Conservation (phyloP, 2,888 invertebrate genomes). For the Nezara viridula region DNA sequence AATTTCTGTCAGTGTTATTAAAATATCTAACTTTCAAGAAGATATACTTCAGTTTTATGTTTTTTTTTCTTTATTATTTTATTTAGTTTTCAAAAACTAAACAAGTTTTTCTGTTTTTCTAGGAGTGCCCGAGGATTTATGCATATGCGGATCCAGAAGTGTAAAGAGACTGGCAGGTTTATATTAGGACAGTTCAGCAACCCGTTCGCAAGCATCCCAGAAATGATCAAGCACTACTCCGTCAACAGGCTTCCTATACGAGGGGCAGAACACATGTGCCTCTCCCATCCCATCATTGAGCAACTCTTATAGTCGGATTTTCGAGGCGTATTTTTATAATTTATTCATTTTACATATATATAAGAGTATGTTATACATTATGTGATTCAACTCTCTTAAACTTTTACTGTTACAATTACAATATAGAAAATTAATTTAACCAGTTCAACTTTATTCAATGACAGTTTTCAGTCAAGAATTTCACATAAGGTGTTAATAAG, state of each 20-base stretch:
- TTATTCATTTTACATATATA: background rate
- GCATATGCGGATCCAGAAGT: constrained; percentile 94
- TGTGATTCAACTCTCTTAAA: background rate
- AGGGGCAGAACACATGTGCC: constrained; percentile 96
- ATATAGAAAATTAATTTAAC: background rate
- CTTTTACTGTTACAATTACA: constrained; percentile 14
- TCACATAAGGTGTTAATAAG: background rate
- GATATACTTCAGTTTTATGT: too few relatives aligned
- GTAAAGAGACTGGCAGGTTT: constrained; percentile 80
- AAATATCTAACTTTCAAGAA: too few relatives aligned
- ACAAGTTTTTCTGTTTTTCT: constrained; percentile 62
- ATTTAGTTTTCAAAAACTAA: background rate
- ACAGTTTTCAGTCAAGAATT: background rate
- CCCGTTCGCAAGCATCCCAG: constrained; percentile 93
- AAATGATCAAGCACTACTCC: constrained; percentile 94
- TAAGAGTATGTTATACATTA: constrained; percentile 15
- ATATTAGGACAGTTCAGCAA: constrained; percentile 94
- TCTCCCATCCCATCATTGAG: constrained; percentile 91
- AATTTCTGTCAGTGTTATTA: too few relatives aligned
- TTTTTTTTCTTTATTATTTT: background rate
- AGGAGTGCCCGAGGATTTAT: constrained; percentile 96
- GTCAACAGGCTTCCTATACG: constrained; percentile 93
- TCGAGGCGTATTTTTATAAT: constrained; percentile 40
- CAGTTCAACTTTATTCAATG: background rate
- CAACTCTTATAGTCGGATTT: constrained; percentile 76